A percentile compares a stretch with the other conserved stretches of the same genome.
Conservation (phyloP, 2,797 vertebrate genomes). For the Aulostomus chinensis region DNA sequence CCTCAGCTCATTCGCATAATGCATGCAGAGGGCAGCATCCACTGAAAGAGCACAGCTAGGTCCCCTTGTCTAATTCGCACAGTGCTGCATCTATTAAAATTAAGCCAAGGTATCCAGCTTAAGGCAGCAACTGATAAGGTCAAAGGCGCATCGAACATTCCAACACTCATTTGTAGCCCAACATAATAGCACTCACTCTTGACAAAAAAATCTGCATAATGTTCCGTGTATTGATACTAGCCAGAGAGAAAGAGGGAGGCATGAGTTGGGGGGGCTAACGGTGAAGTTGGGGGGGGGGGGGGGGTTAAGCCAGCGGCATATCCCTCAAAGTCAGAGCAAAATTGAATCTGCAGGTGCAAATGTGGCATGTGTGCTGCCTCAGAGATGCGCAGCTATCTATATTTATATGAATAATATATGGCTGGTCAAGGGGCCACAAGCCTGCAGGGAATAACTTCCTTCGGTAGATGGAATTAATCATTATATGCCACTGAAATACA, state of each 20-base stretch:
- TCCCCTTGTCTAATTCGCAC: conserved; percentile 64
- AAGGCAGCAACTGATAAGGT: conserved; percentile 72
- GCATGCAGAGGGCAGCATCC: conserved; percentile 32
- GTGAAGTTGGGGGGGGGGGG: conserved; percentile 15
- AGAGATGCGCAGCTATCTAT: conserved; percentile 71
- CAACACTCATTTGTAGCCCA: conserved; percentile 64
- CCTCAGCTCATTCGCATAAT: conserved; percentile 46
- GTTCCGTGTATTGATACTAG: conserved; percentile 67
- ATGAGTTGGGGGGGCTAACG: conserved; percentile 2
- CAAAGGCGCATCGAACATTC: conserved; percentile 73
- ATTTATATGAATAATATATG: conserved; percentile 81
- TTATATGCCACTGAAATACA: conserved; percentile 72
- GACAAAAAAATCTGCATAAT: conserved; percentile 75
- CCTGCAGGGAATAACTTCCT: conserved; percentile 66
- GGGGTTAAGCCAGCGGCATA: conserved; percentile 65
- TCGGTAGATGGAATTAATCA: conserved; percentile 74
- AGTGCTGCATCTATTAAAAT: conserved; percentile 73
- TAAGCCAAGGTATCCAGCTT: conserved; percentile 69
- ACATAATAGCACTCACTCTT: conserved; percentile 69
- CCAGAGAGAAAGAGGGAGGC: conserved; percentile 54
- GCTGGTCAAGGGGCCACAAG: conserved; percentile 74
- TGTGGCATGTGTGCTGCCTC: conserved; percentile 64
- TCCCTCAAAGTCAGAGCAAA: conserved; percentile 73
- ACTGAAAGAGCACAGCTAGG: conserved; percentile 44
- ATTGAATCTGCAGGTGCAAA: conserved; percentile 81